Evolutionary conservation across 2,113 vertebrate species (phyloP), one percentile per base, ranked within the genome.

Genomic region (Oceanodroma tethys): DNA sequence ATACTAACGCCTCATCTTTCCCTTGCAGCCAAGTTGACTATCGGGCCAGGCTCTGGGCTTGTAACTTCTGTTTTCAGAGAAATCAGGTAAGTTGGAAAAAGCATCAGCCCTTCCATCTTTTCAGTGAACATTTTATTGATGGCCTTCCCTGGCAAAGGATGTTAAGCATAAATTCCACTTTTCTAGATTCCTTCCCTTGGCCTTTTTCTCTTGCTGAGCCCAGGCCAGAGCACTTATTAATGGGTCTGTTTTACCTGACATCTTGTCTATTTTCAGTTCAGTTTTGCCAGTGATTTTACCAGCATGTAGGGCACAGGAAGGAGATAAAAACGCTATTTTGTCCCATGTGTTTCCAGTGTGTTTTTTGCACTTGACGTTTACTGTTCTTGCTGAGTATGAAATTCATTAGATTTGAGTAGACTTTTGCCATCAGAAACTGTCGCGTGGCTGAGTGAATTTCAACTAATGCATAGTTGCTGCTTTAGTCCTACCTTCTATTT

Each of bases 21-120:
- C 20, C 73, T 98, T 96, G 75, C 97, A 99, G 99, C 97, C 99
- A 99, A 86, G 99, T 99, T 81, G 99, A 99, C 98, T 99, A 99
- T 98, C 98, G 99, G 97, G 99, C 99, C 95, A 99, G 99, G 97
- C 99, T 99, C 95, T 99, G 99, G 99, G 99, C 99, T 26, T 99
- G 99, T 96, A 99, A 99, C 98, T 99, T 99, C 98, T 99, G 99
- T 97, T 99, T 99, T 96, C 99, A 99, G 96, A 99, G 99, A 96
- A 99, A 99, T 93, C 99, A 99, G 91, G 99, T 99, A 92, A 97
- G 98, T 86, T 83, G 93, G 76, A 79, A 71, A 94, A 79, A 45
- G 16, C 26, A 8, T 42, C 42, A 60, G 16, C 19, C 16, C 27
- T 80, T 87, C 8, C 14, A 12, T 53, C 21, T 92, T 86, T 80